A percentile compares a stretch with the other conserved stretches of the same genome.
Conservation (phyloP, 2,888 invertebrate species). For the Sphaeridia pumilis region DNA sequence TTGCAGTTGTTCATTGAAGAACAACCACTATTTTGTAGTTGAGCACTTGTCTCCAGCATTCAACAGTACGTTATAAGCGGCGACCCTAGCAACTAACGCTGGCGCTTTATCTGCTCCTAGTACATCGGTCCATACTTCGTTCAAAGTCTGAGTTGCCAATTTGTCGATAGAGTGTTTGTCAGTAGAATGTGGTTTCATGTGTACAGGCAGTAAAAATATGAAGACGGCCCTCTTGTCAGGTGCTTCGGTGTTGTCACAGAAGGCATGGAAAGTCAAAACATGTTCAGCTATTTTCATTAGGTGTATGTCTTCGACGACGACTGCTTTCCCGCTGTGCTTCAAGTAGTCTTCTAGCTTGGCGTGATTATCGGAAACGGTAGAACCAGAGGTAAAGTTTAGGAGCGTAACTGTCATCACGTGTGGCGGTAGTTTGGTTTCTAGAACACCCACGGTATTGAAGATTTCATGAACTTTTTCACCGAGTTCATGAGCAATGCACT, state of each 20-base stretch:
- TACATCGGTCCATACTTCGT: slow-evolving; percentile 16
- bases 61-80: slow-evolving; percentile 22
- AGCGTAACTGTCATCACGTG: slow-evolving; percentile 9
- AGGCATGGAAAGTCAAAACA: slow-evolving; percentile 27
- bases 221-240: slow-evolving; percentile 27
- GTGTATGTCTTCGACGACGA: slow-evolving; percentile 24
- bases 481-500: slow-evolving; percentile 20
- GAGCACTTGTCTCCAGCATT: slow-evolving; percentile 30
- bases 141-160: slow-evolving; percentile 18
- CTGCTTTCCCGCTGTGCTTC: slow-evolving; percentile 17
- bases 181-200: slow-evolving; percentile 12
- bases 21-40: too few species aligned
- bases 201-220: slow-evolving; percentile 24
- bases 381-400: slow-evolving; percentile 7
- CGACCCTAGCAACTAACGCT: slow-evolving; percentile 27
- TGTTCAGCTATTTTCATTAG: slow-evolving; percentile 16
- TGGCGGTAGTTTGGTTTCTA: slow-evolving; percentile 1
- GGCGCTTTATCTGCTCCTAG: slow-evolving; percentile 24
- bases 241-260: slow-evolving; percentile 31
- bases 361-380: slow-evolving; percentile 21
- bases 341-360: slow-evolving; percentile 24
- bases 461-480: slow-evolving; percentile 11
- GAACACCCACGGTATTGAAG: slow-evolving; percentile 18
- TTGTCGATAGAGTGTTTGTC: slow-evolving; percentile 17
- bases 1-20: too few species aligned